phyloP scores from a whole-genome alignment of 2,113 vertebrate species.

The Gnathonemus echidnorhynchus region DNA sequence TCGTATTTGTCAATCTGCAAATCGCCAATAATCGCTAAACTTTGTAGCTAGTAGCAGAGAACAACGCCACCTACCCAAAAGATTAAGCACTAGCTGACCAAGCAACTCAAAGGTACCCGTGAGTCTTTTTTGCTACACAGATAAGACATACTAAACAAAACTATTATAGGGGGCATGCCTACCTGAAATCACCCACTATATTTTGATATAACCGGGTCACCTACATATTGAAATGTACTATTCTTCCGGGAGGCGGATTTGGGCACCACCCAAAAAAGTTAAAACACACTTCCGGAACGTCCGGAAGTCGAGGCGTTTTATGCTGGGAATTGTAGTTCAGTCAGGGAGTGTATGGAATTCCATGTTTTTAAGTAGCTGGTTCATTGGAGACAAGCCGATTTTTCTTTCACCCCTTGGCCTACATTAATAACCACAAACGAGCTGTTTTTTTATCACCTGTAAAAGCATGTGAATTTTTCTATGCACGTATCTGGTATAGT shows the following conservation, averaged over 20 bases:
- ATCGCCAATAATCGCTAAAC: background rate
- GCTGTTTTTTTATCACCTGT: background rate
- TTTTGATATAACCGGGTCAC: background rate
- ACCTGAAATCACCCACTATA: slow-evolving; percentile 14
- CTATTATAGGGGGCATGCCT: background rate
- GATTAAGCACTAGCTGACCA: background rate
- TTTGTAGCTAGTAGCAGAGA: background rate
- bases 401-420: background rate
- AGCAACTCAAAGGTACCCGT: background rate
- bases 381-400: background rate
- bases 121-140: background rate
- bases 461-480: background rate
- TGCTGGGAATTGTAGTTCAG: slow-evolving; percentile 17
- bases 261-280: slow-evolving; percentile 1
- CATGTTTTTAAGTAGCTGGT: background rate
- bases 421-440: background rate
- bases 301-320: background rate
- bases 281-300: background rate
- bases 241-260: slow-evolving; percentile 14
- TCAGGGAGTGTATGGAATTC: background rate
- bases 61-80: background rate
- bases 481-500: background rate
- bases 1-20: background rate
- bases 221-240: background rate
- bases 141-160: background rate